Conservation (phyloP, 35 echinoderm and acorn worm genomes). For the Lytechinus pictus region DNA sequence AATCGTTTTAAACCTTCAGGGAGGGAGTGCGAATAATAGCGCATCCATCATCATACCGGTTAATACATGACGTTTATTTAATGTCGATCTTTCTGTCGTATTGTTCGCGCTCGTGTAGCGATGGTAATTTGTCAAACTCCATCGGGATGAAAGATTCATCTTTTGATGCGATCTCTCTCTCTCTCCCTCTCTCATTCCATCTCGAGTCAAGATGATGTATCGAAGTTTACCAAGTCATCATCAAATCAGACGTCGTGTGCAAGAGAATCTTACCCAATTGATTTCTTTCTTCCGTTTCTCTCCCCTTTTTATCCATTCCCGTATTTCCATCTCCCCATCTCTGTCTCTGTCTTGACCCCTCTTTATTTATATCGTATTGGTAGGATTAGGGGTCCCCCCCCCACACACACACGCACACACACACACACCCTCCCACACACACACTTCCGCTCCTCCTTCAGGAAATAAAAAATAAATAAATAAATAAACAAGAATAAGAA, state of each 20-base stretch:
- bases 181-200: neutral
- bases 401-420: too few relatives aligned
- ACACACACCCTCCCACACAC: too few relatives aligned
- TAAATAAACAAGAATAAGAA: too few relatives aligned
- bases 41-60: conserved; percentile 55
- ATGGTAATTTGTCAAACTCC: conserved; percentile 44
- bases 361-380: neutral
- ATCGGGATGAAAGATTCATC: conserved; percentile 22
- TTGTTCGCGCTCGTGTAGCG: conserved; percentile 29
- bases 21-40: conserved; percentile 47
- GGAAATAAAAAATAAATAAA: too few relatives aligned
- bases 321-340: neutral
- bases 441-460: too few relatives aligned
- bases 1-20: conserved; percentile 51
- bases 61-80: conserved; percentile 48
- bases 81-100: conserved; percentile 30
- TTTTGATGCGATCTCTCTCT: neutral
- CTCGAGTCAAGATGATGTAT: conserved; percentile 10
- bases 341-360: neutral
- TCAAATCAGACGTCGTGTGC: neutral
- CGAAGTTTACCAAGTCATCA: neutral
- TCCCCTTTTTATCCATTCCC: neutral
- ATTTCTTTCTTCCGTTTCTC: neutral
- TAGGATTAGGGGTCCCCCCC: too few relatives aligned
- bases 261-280: neutral